These are phyloP conservation scores for Pelochelys cantorii DNA, from an alignment of 2,797 vertebrate genomes.

Conservation along the genomic window DNA sequence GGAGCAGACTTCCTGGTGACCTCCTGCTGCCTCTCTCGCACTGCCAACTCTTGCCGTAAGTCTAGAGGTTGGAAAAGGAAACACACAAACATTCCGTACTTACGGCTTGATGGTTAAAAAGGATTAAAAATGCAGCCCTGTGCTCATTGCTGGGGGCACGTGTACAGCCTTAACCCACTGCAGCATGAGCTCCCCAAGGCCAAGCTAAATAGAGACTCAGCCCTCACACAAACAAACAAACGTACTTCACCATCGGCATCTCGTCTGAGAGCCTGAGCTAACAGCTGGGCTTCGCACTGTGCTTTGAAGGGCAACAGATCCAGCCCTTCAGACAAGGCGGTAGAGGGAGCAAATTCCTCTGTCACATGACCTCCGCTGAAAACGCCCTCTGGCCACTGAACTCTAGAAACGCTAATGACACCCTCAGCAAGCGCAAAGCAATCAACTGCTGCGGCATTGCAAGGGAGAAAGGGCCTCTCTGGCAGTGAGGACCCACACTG, in stretches of 20 bases:
- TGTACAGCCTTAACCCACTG: background rate
- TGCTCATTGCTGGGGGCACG: background rate
- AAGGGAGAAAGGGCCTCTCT: background rate
- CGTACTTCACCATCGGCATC: background rate
- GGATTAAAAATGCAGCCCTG: background rate
- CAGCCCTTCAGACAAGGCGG: background rate
- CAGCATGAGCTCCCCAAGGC: background rate
- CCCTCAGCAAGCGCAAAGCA: background rate
- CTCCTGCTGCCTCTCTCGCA: constrained; percentile 93
- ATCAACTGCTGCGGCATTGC: background rate
- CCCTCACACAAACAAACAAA: background rate
- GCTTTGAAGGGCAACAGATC: background rate
- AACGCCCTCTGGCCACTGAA: background rate
- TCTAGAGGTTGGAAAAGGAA: constrained; percentile 78
- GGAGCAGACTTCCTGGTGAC: constrained; percentile 92
- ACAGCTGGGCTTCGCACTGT: background rate
- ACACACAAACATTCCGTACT: fast-evolving
- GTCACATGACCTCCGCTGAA: background rate
- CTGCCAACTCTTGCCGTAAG: constrained; percentile 94
- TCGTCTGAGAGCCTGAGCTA: background rate
- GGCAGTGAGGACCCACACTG: background rate
- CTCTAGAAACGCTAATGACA: background rate
- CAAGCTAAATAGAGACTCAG: background rate
- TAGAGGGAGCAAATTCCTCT: background rate
- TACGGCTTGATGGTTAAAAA: background rate